Base-by-base conservation (phyloP, 2,888 invertebrate genomes). In the Trachelus troglodyta region DNA sequence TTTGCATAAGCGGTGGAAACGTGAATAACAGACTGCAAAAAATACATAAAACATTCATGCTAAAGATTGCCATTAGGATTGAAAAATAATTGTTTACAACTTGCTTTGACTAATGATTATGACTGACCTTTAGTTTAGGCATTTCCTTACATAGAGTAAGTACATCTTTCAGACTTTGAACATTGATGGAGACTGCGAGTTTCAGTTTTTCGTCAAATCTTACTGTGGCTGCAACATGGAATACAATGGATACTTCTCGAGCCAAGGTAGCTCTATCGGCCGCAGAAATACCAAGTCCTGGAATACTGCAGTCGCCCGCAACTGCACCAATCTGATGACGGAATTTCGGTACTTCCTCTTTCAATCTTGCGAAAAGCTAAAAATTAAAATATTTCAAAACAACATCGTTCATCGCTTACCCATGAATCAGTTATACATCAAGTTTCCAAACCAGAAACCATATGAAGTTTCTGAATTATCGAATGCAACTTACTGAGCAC, bases 181-280 rank as follows among this genome's bases (percentile, higher is more conserved):
- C 94, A 91, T 97, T 97, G 90, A 96, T 95, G 80, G 95, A 94
- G 73, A 95, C 93, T 0, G 96, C 95, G 6, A 94, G 91, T 92
- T 94, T 95, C 23, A 97, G 92, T 81, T 94, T 95, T 89, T 97
- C 96, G 89, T 96, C 96, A 89, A 97, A 97, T 77, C 93, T 87
- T 1, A 94, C 93, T 0, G 94, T 94, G 0, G 94, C 94, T 0
- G 94, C 94, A 78, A 93, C 92, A 83, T 94, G 94, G 83, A 94
- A 94, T 4, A 94, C 93, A 75, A 94, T 91, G 75, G 90, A 90
- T 71, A 94, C 93, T 84, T 93, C 92, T 31, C 92, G 90, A 4
- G 92, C 89, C 1, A 95, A 90, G 3, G 90, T 91, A 79, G 92
- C 92, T 78, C 93, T 91, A 79, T 95, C 95, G 31, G 92, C 92